Percentiles rank a stretch among this genome's conserved stretches.
These are phyloP conservation scores for Chaetops frenatus DNA, from an alignment of 2,113 vertebrate species.

Conservation along the genomic window DNA sequence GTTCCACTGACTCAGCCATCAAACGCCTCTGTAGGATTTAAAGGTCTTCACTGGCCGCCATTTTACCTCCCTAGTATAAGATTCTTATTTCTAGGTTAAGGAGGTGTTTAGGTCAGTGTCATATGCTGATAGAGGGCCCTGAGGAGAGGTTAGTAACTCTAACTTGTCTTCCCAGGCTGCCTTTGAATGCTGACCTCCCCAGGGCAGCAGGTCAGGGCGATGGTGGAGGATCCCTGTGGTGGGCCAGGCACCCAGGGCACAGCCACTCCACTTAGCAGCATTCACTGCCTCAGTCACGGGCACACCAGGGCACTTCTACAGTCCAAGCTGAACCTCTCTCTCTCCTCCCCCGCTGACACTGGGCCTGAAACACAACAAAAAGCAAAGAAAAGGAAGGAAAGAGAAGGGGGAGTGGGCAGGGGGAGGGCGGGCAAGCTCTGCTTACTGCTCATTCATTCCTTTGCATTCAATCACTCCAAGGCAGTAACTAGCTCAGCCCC, in stretches of 20 bases:
- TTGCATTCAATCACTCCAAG: background rate
- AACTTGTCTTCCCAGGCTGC: background rate
- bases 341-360: background rate
- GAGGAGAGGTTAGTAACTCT: background rate
- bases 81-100: background rate
- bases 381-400: background rate
- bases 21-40: background rate
- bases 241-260: background rate
- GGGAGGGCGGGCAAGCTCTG: background rate
- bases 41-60: background rate
- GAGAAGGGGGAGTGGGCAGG: background rate
- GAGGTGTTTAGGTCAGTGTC: background rate
- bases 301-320: background rate
- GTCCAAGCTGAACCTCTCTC: background rate
- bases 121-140: background rate
- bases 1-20: background rate
- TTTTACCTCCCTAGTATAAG: background rate
- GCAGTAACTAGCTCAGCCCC: constrained; percentile 48
- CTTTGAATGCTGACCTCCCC: background rate
- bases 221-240: fast-evolving
- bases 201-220: background rate
- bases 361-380: background rate
- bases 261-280: background rate
- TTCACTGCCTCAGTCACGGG: background rate
- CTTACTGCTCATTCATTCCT: constrained; percentile 19